phyloP scores from a whole-genome alignment of 2,888 invertebrate species.

The Papilio demoleus region DNA sequence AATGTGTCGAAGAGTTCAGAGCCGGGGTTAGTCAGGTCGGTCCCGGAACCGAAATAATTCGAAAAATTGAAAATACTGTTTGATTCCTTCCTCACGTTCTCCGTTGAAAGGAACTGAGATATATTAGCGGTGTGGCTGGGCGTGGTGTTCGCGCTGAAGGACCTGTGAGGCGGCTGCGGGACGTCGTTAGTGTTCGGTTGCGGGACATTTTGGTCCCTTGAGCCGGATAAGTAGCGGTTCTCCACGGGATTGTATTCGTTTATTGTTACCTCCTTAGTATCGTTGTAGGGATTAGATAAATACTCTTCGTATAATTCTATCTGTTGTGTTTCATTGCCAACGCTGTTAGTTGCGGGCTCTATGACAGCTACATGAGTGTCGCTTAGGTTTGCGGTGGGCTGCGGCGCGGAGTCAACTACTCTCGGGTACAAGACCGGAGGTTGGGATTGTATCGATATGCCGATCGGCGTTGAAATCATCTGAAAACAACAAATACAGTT shows the following conservation, averaged over 20 bases:
- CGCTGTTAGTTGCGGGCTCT: constrained; percentile 45
- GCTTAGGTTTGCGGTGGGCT: constrained; percentile 46
- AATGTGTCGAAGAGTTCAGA: constrained; percentile 85
- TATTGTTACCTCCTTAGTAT: constrained; percentile 58
- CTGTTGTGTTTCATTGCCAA: constrained; percentile 45
- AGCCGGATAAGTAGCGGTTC: constrained; percentile 39
- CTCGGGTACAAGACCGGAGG: constrained; percentile 70
- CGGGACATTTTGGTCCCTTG: constrained; percentile 47
- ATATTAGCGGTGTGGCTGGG: constrained; percentile 72
- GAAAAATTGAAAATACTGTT: constrained; percentile 84
- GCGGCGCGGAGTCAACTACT: constrained; percentile 42
- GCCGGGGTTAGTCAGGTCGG: constrained; percentile 81
- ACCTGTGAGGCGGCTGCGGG: constrained; percentile 62
- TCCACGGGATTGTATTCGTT: constrained; percentile 67
- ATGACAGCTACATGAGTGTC: constrained; percentile 46
- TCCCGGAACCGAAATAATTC: constrained; percentile 85
- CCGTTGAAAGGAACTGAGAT: constrained; percentile 74
- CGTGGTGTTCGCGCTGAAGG: constrained; percentile 72
- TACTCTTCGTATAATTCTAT: constrained; percentile 82
- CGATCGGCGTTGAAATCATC: constrained; percentile 87
- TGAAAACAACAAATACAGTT: constrained; percentile 57
- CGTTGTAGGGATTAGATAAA: constrained; percentile 82
- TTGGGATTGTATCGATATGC: constrained; percentile 73
- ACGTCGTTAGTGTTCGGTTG: constrained; percentile 42
- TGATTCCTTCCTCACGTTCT: constrained; percentile 70